These are phyloP conservation scores for Peromyscus polionotus DNA, from an alignment of 2,113 vertebrate species.

Conservation along the genomic window DNA sequence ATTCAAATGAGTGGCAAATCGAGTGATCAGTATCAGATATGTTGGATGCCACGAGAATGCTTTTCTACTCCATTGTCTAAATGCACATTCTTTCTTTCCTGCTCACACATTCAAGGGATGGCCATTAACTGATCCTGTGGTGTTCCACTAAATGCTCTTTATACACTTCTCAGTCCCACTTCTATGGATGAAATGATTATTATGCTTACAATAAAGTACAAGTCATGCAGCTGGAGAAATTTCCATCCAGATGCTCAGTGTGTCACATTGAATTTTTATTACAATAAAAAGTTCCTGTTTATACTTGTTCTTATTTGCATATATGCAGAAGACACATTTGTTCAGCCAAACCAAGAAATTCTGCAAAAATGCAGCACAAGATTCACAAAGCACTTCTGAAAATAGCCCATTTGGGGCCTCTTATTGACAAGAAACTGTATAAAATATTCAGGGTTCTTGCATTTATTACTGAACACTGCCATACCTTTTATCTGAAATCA, in stretches of 20 bases:
- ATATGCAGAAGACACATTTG: constrained; percentile 45
- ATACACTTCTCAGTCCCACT: constrained; percentile 18
- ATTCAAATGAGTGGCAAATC: not conserved
- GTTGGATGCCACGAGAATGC: not conserved
- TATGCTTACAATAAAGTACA: constrained; percentile 34
- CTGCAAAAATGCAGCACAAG: not conserved
- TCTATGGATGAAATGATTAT: constrained; percentile 40
- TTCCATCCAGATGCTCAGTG: constrained; percentile 43
- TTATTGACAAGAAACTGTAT: constrained; percentile 59
- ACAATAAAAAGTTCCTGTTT: constrained; percentile 74
- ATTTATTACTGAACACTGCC: constrained; percentile 65
- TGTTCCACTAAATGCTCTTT: constrained; percentile 12
- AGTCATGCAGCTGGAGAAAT: constrained; percentile 53
- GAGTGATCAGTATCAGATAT: not conserved
- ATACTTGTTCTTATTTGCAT: constrained; percentile 73
- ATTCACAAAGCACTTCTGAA: constrained; percentile 69
- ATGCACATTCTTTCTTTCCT: not conserved
- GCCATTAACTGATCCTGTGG: constrained; percentile 20
- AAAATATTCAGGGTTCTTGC: constrained; percentile 63
- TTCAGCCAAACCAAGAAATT: constrained; percentile 54
- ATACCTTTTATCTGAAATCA: constrained; percentile 60
- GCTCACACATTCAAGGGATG: constrained; percentile 8
- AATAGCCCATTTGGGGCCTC: constrained; percentile 63
- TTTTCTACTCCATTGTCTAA: not conserved
- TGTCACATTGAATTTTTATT: constrained; percentile 69